These are phyloP conservation scores for Nemurella pictetii DNA, from an alignment of 2,888 invertebrate species.

Conservation along the genomic window DNA sequence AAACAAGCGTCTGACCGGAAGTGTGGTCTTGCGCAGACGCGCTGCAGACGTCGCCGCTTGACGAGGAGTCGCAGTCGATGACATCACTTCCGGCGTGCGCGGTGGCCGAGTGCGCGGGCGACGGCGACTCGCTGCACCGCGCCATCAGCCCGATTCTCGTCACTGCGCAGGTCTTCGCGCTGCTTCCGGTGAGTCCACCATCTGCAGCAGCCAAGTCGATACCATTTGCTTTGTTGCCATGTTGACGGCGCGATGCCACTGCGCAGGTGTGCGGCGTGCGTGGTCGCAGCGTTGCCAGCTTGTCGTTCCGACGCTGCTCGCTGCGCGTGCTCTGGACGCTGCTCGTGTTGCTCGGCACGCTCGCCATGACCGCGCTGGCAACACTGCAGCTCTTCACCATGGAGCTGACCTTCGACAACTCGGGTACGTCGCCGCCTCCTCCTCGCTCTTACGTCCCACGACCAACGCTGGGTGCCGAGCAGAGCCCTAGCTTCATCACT, in stretches of 20 bases:
- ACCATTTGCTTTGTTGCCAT: background rate
- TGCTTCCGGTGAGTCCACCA: slow-evolving; percentile 53
- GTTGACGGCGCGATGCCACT: background rate
- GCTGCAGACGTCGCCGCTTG: background rate
- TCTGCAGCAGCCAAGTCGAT: background rate
- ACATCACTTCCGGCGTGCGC: background rate
- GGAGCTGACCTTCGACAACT: slow-evolving; percentile 33
- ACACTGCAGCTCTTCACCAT: slow-evolving; percentile 9
- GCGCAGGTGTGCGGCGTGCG: slow-evolving; percentile 17
- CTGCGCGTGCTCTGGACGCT: slow-evolving; percentile 8
- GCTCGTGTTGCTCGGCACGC: slow-evolving; percentile 26
- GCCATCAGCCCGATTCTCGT: slow-evolving; percentile 57
- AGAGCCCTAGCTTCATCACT: too few species aligned
- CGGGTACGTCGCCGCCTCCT: too few species aligned
- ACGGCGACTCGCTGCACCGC: slow-evolving; percentile 54
- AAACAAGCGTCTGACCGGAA: too few species aligned
- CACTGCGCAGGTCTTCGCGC: slow-evolving; percentile 57
- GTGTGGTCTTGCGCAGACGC: background rate
- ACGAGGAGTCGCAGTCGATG: background rate
- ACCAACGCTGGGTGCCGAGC: too few species aligned
- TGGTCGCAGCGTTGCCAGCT: background rate
- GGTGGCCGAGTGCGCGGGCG: background rate
- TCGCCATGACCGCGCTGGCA: slow-evolving; percentile 22
- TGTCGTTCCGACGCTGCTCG: slow-evolving; percentile 26
- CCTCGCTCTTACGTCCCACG: too few species aligned